phyloP scores from a whole-genome alignment of 2,113 vertebrate species.

The Heliornis fulica region DNA sequence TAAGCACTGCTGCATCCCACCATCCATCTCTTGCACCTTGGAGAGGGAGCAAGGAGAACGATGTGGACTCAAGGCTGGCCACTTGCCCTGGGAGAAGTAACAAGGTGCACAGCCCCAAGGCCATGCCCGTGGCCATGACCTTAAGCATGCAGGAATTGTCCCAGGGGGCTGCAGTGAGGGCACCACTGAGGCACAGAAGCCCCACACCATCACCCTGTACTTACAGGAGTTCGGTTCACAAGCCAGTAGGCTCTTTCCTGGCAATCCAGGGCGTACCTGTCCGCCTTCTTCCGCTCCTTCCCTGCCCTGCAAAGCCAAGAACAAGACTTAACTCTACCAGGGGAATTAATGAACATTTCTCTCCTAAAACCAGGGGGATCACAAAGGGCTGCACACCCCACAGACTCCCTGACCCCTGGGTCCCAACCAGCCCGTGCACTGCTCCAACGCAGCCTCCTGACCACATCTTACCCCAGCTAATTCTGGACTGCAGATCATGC shows the following conservation, averaged over 20 bases:
- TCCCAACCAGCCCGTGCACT: accelerated
- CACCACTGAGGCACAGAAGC: neutral
- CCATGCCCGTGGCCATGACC: accelerated
- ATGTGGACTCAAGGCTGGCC: neutral
- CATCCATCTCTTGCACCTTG: neutral
- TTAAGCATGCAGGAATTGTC: accelerated
- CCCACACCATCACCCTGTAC: neutral
- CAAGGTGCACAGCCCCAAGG: neutral
- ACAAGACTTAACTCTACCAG: neutral
- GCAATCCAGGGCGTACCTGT: constrained; percentile 91
- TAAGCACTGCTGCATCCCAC: accelerated
- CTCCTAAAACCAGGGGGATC: neutral
- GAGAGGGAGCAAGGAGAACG: neutral
- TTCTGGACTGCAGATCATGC: neutral
- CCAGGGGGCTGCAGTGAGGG: neutral
- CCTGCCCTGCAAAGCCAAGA: constrained; percentile 81
- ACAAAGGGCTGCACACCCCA: neutral
- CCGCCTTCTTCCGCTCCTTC: constrained; percentile 92
- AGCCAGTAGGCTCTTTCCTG: constrained; percentile 98
- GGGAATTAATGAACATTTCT: neutral
- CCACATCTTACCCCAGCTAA: neutral
- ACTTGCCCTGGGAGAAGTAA: neutral
- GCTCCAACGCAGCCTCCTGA: neutral
- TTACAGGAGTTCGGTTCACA: constrained; percentile 90
- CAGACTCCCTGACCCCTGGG: neutral